phyloP scores from a whole-genome alignment of 1,140 invertebrate genomes.

The Augochlora pura region DNA sequence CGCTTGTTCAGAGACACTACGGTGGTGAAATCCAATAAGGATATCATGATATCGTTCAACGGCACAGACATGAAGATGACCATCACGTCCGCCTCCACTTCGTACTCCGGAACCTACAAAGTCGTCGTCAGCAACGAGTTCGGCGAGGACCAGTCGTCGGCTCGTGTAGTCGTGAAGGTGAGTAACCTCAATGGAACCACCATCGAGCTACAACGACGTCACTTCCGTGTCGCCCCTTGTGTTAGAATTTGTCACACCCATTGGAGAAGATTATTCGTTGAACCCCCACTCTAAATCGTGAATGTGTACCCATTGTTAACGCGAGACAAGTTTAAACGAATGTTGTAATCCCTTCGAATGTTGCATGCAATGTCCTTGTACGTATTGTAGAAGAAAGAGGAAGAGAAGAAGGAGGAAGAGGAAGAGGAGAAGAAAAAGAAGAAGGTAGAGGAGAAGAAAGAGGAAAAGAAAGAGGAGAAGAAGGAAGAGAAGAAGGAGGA shows the following conservation, averaged over 20 bases:
- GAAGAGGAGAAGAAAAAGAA: conserved; percentile 68
- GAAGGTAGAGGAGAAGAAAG: conserved; percentile 77
- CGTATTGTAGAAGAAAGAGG: conserved; percentile 68
- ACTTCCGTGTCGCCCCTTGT: not conserved
- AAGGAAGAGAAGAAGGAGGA: conserved; percentile 66
- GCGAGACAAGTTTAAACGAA: not conserved
- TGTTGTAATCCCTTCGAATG: conserved; percentile 1
- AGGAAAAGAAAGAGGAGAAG: conserved; percentile 75
- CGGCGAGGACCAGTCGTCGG: conserved; percentile 90
- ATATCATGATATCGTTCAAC: conserved; percentile 88
- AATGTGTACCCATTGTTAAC: not conserved
- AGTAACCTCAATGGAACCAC: conserved; percentile 9
- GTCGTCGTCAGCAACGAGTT: conserved; percentile 91
- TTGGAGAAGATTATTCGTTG: no score
- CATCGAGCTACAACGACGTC: not conserved
- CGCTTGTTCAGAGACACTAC: conserved; percentile 82
- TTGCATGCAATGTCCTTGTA: conserved; percentile 59
- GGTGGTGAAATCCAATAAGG: conserved; percentile 85
- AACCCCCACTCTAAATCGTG: not conserved
- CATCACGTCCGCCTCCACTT: conserved; percentile 85
- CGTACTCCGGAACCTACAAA: conserved; percentile 88
- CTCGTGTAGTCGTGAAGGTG: conserved; percentile 86
- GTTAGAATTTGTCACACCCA: no score
- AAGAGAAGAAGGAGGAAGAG: conserved; percentile 68
- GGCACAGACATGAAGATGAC: conserved; percentile 88